Evolutionary conservation across 2,797 vertebrate genomes (phyloP), one percentile per base, ranked within the genome.

Genomic region (Enoplosus armatus): DNA sequence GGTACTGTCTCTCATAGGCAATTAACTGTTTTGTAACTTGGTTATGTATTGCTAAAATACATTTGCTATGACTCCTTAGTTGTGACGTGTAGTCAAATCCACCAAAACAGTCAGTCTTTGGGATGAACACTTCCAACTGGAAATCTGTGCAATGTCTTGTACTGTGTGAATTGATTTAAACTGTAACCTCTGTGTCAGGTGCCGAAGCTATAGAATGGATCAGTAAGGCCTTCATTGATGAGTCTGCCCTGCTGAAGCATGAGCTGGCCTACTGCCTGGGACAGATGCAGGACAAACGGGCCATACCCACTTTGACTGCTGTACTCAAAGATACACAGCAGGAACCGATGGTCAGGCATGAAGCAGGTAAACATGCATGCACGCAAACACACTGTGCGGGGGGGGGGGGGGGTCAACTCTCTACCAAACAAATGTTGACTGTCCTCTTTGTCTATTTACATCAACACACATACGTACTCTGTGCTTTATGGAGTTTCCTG

Each of bases 231-330:
- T 99, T 99, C 18, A 60, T 1, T 0, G 98, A 99, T 2, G 85
- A 96, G 4, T 99, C 98, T 0, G 97, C 93, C 0, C 95, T 99
- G 56, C 94, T 99, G 77, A 99, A 99, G 73, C 98, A 99, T 0
- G 98, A 99, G 85, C 90, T 99, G 82, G 98, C 98, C 0, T 99
- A 96, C 85, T 99, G 98, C 88, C 92, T 99, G 73, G 98, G 98
- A 6, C 98, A 99, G 93, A 98, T 99, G 98, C 96, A 95, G 85
- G 97, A 99, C 1, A 54, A 79, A 1, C 83, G 77, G 0, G 98
- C 98, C 60, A 95, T 99, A 70, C 96, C 97, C 0, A 50, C 93
- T 18, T 92, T 99, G 37, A 82, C 77, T 6, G 74, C 20, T 0
- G 96, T 99, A 12, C 95, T 99, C 53, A 89, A 88, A 65, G 97